phyloP scores from a whole-genome alignment of 2,888 invertebrate species.

The Omphaloscelis lunosa region DNA sequence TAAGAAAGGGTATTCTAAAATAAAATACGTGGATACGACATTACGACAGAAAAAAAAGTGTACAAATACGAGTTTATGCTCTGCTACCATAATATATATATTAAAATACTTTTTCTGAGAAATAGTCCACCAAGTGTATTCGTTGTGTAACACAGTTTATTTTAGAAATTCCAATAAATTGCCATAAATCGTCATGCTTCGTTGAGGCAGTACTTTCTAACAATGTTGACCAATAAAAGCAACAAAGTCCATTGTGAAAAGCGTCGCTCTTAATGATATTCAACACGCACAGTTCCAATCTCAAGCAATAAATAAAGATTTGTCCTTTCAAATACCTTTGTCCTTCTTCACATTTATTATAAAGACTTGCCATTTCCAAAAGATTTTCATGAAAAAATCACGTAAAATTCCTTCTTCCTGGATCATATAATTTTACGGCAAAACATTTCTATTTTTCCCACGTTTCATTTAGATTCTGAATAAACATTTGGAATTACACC shows the following conservation, averaged over 20 bases:
- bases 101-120: background rate
- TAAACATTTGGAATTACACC: constrained; percentile 64
- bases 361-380: constrained; percentile 28
- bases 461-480: constrained; percentile 59
- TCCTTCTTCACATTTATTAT: constrained; percentile 31
- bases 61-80: background rate
- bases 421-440: constrained; percentile 50
- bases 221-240: constrained; percentile 42
- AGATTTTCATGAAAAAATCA: constrained; percentile 36
- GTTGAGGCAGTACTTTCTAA: constrained; percentile 3
- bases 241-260: constrained; percentile 25
- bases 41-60: no score
- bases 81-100: background rate
- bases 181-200: constrained; percentile 7
- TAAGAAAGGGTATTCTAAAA: no score
- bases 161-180: constrained; percentile 5
- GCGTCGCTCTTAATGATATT: constrained; percentile 27
- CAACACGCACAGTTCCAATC: constrained; percentile 48
- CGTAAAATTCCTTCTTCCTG: constrained; percentile 30
- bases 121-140: background rate
- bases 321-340: constrained; percentile 30
- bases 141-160: background rate
- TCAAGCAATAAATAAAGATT: constrained; percentile 40
- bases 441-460: constrained; percentile 54
- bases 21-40: no score